These are phyloP conservation scores for Matsumyia berberina DNA, from an alignment of 2,888 invertebrate species.

Conservation along the genomic window DNA sequence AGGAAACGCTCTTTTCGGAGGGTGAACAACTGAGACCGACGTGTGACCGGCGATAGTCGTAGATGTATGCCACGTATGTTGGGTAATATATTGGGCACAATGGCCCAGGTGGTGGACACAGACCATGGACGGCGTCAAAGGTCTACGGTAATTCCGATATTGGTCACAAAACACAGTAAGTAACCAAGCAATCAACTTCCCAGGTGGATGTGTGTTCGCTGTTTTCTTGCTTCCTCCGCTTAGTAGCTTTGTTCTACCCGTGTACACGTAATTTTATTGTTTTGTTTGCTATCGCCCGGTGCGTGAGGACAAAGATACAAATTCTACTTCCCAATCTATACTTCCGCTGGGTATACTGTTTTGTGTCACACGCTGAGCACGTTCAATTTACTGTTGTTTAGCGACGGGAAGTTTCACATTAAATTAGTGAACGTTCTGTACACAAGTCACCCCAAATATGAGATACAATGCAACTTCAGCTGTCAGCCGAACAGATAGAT, in stretches of 20 bases:
- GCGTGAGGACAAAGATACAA: constrained; percentile 40
- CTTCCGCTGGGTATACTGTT: constrained; percentile 25
- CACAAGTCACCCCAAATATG: constrained; percentile 48
- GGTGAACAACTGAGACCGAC: not conserved
- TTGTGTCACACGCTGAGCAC: constrained; percentile 41
- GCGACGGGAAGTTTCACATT: constrained; percentile 69
- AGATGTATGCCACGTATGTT: constrained; percentile 12
- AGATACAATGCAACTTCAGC: constrained; percentile 40
- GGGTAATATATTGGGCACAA: constrained; percentile 24
- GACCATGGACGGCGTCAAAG: constrained; percentile 51
- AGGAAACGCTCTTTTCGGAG: constrained; percentile 9
- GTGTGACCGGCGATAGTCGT: constrained; percentile 35
- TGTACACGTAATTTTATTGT: constrained; percentile 34
- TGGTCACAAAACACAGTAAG: constrained; percentile 35
- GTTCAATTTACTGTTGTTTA: constrained; percentile 64
- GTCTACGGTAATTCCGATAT: constrained; percentile 46
- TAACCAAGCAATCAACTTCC: constrained; percentile 40
- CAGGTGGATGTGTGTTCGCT: constrained; percentile 33
- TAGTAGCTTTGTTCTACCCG: constrained; percentile 18
- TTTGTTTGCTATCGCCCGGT: constrained; percentile 28
- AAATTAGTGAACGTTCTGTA: constrained; percentile 48
- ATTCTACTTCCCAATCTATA: constrained; percentile 46
- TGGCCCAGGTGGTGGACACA: constrained; percentile 50
- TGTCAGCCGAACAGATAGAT: constrained; percentile 4
- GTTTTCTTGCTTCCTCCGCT: constrained; percentile 20